Percentiles rank a stretch among this genome's conserved stretches.
Conservation (phyloP, 2,797 vertebrate genomes). For the Manis crassicaudata region DNA sequence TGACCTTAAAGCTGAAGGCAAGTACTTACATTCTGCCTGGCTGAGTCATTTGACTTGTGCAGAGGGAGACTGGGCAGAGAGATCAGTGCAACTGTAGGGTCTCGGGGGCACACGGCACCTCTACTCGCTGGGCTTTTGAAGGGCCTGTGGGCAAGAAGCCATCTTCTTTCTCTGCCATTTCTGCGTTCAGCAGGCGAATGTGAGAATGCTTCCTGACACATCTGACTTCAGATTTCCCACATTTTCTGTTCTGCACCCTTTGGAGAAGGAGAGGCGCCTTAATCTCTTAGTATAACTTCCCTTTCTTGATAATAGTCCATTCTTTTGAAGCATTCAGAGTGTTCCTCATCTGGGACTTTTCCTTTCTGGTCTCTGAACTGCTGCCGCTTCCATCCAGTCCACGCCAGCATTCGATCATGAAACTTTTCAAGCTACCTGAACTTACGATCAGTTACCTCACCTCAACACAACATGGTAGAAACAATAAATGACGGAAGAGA, state of each 20-base stretch:
- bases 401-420: rapidly evolving
- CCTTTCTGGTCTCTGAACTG: neutral
- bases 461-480: neutral
- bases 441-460: neutral
- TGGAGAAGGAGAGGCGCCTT: neutral
- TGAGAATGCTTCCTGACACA: rapidly evolving
- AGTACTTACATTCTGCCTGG: neutral
- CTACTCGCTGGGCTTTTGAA: rapidly evolving
- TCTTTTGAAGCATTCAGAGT: neutral
- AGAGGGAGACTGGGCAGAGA: neutral
- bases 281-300: rapidly evolving
- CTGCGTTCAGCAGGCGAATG: rapidly evolving
- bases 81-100: rapidly evolving
- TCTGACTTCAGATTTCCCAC: rapidly evolving
- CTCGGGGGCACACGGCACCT: rapidly evolving
- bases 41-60: neutral
- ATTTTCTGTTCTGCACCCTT: neutral
- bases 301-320: neutral
- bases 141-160: rapidly evolving
- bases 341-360: neutral
- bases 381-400: neutral
- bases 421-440: neutral
- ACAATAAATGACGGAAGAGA: neutral
- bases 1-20: neutral
- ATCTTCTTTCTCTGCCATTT: neutral